Evolutionary conservation across 1,140 invertebrate species (phyloP), one percentile per base, ranked within the genome.

Genomic region (Drosophila fuyamai): DNA sequence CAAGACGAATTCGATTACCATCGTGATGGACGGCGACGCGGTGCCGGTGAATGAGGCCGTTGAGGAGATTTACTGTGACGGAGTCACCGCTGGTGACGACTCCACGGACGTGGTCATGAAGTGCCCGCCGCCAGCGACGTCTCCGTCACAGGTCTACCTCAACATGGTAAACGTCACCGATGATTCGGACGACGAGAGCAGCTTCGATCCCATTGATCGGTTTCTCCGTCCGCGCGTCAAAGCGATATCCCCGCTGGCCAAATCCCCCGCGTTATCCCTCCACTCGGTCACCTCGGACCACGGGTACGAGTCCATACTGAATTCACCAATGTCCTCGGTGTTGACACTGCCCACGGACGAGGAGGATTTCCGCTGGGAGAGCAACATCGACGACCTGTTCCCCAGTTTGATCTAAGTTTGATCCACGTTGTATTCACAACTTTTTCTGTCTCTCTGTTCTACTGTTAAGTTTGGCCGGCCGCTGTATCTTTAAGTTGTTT

Each of bases 1-100:
- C 82, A 94, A 93, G 48, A 95, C 94, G 4, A 95, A 96, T 80
- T 95, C 95, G 53, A 94, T 96, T 27, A 96, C 95, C 0, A 95
- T 96, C 1, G 94, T 96, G 54, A 94, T 96, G 75, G 93, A 94
- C 4, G 94, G 94, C 41, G 94, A 95, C 75, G 94, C 95, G 27
- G 93, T 94, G 59, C 92, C 92, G 2, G 82, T 94, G 2, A 93
- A 93, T 23, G 94, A 95, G 66, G 94, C 94, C 47, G 90, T 93
- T 6, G 86, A 93, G 51, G 91, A 92, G 47, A 88, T 92, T 36
- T 90, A 83, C 55, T 84, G 90, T 53, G 90, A 92, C 44, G 82
- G 89, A 51, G 84, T 79, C 55, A 76, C 32, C 76, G 63, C 86
- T 66, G 70, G 74, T 46, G 67, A 78, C 29, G 55, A 65, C 38